Conservation (phyloP, 2,113 vertebrate species). For the Neodon shergylaensis region DNA sequence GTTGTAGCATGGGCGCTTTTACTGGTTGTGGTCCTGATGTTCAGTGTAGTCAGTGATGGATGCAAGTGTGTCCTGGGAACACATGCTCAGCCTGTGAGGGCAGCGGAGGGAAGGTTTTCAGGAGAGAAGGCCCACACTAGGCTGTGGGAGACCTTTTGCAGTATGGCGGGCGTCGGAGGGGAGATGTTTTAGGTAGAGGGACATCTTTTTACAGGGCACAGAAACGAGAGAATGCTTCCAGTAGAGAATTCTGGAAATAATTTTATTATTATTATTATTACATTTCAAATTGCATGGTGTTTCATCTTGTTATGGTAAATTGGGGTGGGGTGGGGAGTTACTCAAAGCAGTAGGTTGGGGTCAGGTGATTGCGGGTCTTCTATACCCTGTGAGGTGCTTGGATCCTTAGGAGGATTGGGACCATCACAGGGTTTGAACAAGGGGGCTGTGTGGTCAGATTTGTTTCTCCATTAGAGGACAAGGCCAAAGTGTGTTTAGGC, state of each 20-base stretch:
- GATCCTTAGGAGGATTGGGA: not conserved
- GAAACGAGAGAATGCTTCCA: not conserved
- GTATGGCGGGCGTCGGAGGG: not conserved
- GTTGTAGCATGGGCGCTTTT: not conserved
- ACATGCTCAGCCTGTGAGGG: not conserved
- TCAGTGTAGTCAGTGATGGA: not conserved
- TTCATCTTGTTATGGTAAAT: not conserved
- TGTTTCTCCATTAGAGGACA: not conserved
- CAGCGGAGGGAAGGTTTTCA: not conserved
- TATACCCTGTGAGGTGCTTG: not conserved
- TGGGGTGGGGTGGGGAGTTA: not conserved
- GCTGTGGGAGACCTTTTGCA: not conserved
- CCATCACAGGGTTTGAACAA: not conserved
- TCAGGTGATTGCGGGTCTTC: not conserved
- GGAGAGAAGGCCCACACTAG: not conserved
- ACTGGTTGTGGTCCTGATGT: not conserved
- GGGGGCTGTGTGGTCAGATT: not conserved
- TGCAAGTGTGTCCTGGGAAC: not conserved
- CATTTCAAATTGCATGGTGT: not conserved
- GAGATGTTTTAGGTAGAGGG: constrained; percentile 8
- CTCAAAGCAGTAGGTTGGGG: not conserved
- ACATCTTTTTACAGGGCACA: not conserved
- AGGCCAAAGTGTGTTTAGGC: not conserved
- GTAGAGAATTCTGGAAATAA: not conserved
- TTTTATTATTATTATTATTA: not conserved